Base-by-base conservation (phyloP, 2,888 invertebrate species). In the Xestia ashworthii region DNA sequence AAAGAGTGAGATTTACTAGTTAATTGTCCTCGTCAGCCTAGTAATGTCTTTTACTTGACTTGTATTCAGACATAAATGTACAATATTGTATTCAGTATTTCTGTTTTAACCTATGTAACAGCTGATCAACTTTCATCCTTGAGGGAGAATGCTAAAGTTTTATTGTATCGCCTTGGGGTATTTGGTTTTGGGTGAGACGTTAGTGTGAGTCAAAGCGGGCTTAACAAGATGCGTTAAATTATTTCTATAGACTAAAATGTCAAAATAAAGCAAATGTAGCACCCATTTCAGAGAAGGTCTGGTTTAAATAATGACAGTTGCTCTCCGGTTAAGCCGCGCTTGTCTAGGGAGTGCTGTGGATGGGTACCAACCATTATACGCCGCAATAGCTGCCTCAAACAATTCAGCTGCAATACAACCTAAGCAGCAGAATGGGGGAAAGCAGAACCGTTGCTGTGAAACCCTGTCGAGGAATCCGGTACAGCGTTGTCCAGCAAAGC, bases 91-190 rank as follows among this genome's bases (percentile, higher is more conserved):
- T 53, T 14, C 3, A 38, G 58, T 38, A 82, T 76, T 12, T 64
- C 71, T 62, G 74, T 66, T 83, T 85, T 82, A 84, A 82, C 67
- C 65, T 82, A 85, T 75, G 85, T 82, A 79, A 70, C 76, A 76
- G 74, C 71, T 85, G 82, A 72, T 71, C 78, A 80, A 86, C 86
- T 87, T 89, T 82, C 71, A 70, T 65, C 66, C 84, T 83, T 70
- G 66, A 72, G 83, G 81, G 76, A 78, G 69, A 68, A 76, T 60
- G 69, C 58, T 74, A 69, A 89, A 90, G 87, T 90, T 92, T 91
- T 91, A 91, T 92, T 91, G 89, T 91, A 89, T 89, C 68, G 82
- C 89, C 87, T 71, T 68, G 60, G 80, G 89, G 81, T 82, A 83
- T 88, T 89, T 84, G 82, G 46, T 74, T 81, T 67, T 22, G 74